Base-by-base conservation (phyloP, 2,797 vertebrate genomes). In the Miichthys miiuy region DNA sequence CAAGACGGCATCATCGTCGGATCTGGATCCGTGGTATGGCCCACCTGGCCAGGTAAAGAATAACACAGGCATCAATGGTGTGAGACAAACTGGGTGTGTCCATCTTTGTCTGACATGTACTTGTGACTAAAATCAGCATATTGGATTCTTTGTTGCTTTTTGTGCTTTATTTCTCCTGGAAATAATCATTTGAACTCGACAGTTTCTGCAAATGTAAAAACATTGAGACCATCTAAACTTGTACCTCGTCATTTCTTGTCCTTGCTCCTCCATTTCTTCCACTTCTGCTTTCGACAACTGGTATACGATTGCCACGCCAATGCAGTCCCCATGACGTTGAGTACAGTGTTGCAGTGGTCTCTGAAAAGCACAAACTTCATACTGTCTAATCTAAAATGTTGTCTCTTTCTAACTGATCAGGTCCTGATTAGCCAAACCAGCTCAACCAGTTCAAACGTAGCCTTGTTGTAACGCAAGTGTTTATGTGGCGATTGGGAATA, bases 291-390 rank as follows among this genome's bases (percentile, higher is more conserved):
- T 25, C 0, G 41, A 62, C n/a, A 69, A 0, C 0, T 55, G 4
- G 12, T 62, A 1, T 17, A 74, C 3, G 1, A 74, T 1, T 0
- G 17, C n/a, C 27, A 56, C 21, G 4, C 62, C 62, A 2, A 50
- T 16, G 52, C 61, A 64, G 61, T 68, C 16, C 23, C 56, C 4
- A 62, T 0, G 2, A 76, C 47, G n/a, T 54, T 68, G 14, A 76
- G 0, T 0, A 51, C 20, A 8, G 56, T 61, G 73, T 54, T 61
- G 38, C 3, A 68, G 48, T 11, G 64, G 25, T 76, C 56, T 54
- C 65, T 76, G 47, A 23, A 75, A 76, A 21, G 25, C 38, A 61
- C 9, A 68, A 34, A 60, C 13, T 44, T 38, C 34, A 38, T 8
- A 38, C 9, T 38, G 34, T 44, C 13, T 9, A 38, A 38, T 9